phyloP scores from a whole-genome alignment of 1,140 invertebrate genomes.

The Ceratina japonica region DNA sequence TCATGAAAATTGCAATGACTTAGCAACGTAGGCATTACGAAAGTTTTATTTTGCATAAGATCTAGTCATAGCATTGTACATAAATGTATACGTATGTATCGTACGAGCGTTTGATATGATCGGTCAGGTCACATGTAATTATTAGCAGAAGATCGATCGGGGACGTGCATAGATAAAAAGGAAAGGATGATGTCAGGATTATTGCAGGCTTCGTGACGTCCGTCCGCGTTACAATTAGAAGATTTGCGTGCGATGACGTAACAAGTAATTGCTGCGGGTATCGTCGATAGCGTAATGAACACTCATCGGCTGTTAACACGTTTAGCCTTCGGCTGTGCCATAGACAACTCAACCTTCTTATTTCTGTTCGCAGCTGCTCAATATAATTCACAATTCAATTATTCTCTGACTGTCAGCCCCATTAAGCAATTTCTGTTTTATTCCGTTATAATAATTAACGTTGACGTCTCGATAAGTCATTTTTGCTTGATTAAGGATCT shows the following conservation, averaged over 20 bases:
- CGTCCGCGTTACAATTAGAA: constrained; percentile 14
- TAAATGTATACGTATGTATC: no score
- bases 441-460: no score
- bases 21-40: no score
- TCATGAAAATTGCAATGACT: no score
- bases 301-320: background rate
- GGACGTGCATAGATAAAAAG: constrained; percentile 2
- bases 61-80: no score
- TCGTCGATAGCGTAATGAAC: constrained; percentile 18
- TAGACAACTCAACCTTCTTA: constrained; percentile 7
- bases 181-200: constrained; percentile 31
- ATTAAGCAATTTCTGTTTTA: background rate
- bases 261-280: background rate
- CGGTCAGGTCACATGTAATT: constrained; percentile 10
- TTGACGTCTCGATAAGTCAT: no score
- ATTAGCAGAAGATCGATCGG: constrained; percentile 1
- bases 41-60: no score
- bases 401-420: background rate
- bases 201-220: constrained; percentile 18
- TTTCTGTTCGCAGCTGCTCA: background rate
- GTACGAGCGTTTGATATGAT: constrained; percentile 2
- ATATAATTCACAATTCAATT: background rate
- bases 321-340: background rate
- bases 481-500: no score
- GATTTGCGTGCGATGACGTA: constrained; percentile 18